Conservation (phyloP, 2,888 invertebrate genomes). For the Tetanocera ferruginea region DNA sequence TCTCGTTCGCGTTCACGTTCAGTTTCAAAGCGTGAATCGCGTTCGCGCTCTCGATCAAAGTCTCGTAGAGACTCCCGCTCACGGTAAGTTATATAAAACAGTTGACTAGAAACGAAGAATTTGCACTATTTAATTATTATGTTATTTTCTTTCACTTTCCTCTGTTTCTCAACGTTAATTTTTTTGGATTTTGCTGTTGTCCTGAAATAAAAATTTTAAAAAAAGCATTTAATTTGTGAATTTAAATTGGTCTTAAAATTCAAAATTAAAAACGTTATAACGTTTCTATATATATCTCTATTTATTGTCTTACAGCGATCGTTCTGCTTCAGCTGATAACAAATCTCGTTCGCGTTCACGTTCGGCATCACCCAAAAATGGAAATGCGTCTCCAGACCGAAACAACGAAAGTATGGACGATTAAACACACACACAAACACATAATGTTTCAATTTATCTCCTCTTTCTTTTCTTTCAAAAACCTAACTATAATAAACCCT, state of each 20-base stretch:
- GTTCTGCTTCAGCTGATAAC: slow-evolving; percentile 79
- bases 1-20: slow-evolving; percentile 69
- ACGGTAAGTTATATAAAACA: slow-evolving; percentile 61
- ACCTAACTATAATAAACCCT: background rate
- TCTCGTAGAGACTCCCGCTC: slow-evolving; percentile 72
- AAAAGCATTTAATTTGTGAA: slow-evolving; percentile 31
- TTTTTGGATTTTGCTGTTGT: slow-evolving; percentile 43
- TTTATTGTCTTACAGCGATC: slow-evolving; percentile 71
- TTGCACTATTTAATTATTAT: slow-evolving; percentile 44
- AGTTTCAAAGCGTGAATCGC: slow-evolving; percentile 67
- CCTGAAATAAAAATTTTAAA: slow-evolving; percentile 20
- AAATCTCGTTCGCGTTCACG: slow-evolving; percentile 73
- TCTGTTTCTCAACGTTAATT: slow-evolving; percentile 45
- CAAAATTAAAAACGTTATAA: background rate
- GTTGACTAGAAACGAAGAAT: background rate
- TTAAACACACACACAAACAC: slow-evolving; percentile 52
- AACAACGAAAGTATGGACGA: slow-evolving; percentile 71
- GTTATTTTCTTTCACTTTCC: slow-evolving; percentile 47
- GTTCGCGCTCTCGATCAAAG: slow-evolving; percentile 70
- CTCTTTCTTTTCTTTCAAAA: slow-evolving; percentile 14
- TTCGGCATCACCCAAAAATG: slow-evolving; percentile 72
- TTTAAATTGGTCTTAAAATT: slow-evolving; percentile 15
- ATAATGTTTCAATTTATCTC: background rate
- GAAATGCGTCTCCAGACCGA: slow-evolving; percentile 71
- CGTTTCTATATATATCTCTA: background rate